Base-by-base conservation (phyloP, 2,888 invertebrate genomes). In the Parapristionchus giblindavisi region DNA sequence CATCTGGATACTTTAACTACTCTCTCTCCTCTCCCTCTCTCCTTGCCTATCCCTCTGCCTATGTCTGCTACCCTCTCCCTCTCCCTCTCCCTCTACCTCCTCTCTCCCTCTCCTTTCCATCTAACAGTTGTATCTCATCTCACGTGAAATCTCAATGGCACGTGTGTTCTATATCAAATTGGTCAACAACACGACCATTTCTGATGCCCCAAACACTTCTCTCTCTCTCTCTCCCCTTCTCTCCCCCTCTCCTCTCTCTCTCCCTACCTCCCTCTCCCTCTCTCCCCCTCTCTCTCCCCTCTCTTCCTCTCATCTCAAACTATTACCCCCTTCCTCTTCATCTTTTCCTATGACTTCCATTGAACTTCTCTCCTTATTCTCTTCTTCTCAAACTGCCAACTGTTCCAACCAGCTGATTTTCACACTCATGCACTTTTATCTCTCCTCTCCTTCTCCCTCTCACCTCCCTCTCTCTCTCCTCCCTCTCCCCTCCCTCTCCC, bases 401-500 rank as follows among this genome's bases (percentile, higher is more conserved):
- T 65, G 63, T 65, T 65, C 63, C 29, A 24, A 65, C 43, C 63
- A 65, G 63, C 63, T 65, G 63, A 65, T 65, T 32, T 43, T 43
- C 63, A 8, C 54, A 6, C 6, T 34, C 54, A 2, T n/a, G 27
- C 14, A 27, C 54, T 54, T 36, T 54, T 34, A 58, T 58, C 58
- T 27, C 14, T 24, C 38, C 24, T n/a, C 17, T 38, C 29, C 63
- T 14, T 40, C 63, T 40, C 40, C 56, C 70, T 78, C 75, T 63
- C 61, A 29, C 29, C 27, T 71, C 71, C 61, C 65, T 36, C 61
- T 61, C 73, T 77, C 76, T 66, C 77, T 76, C 76, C 61, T 52
- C 76, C 72, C 76, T 75, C 78, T 73, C 77, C 73, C 74, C 71
- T 76, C 54, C 76, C 77, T 43, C 43, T 24, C 40, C 63, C 63